Conservation (phyloP, 2,113 vertebrate genomes). For the Gymnorhina tibicen region DNA sequence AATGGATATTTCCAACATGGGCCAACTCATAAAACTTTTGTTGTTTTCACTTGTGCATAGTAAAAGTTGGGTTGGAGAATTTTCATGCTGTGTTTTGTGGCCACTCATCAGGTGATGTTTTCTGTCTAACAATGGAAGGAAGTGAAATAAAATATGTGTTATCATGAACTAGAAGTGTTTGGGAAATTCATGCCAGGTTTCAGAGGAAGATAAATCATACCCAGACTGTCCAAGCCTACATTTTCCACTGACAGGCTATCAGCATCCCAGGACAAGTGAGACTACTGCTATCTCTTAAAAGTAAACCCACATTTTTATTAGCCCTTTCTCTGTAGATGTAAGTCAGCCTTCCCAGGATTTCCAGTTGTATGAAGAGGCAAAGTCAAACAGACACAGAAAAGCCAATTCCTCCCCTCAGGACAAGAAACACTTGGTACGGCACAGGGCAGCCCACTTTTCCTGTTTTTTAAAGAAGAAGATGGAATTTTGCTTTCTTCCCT, state of each 20-base stretch:
- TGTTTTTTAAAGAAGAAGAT: neutral
- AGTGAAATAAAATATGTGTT: constrained; percentile 8
- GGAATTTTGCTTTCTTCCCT: neutral
- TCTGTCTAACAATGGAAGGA: constrained; percentile 55
- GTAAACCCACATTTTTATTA: neutral
- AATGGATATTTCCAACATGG: neutral
- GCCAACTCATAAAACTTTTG: neutral
- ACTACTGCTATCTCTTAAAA: neutral
- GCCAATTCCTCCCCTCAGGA: neutral
- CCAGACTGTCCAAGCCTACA: neutral
- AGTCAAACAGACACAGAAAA: neutral
- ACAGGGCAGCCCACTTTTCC: neutral
- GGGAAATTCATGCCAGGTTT: constrained; percentile 19
- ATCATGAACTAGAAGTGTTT: constrained; percentile 8
- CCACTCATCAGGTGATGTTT: neutral
- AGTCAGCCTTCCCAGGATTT: neutral
- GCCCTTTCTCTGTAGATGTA: neutral
- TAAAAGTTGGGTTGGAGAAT: neutral
- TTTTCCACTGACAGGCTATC: neutral
- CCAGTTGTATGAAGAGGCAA: neutral
- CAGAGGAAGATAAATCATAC: constrained; percentile 13
- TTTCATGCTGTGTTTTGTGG: neutral
- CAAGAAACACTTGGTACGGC: neutral
- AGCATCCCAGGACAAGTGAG: neutral
- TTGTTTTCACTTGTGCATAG: neutral